Evolutionary conservation across 2,888 invertebrate genomes (phyloP), one percentile per base, ranked within the genome.

Genomic region (Congeria kusceri): DNA sequence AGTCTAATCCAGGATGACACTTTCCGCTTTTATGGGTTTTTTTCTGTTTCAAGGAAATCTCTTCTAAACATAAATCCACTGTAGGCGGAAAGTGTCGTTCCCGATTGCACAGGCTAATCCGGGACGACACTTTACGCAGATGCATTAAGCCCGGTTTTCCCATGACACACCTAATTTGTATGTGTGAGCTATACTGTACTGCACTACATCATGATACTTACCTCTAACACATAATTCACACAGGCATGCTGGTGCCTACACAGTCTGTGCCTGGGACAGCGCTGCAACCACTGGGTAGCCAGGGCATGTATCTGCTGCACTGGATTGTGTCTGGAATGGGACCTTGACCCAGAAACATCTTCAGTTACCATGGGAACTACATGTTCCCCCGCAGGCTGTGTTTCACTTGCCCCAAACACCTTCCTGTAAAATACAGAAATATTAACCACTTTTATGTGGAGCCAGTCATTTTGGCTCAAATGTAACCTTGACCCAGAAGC

Each of bases 231-330:
- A 75, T 89, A 88, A 76, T 84, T 78, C 3, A 83, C 61, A 84
- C 90, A 90, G 56, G 88, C 81, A 74, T 85, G 61, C 32, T 72
- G 65, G 69, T 90, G 90, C 62, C 75, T 82, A 76, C 90, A 90
- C 7, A 83, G 64, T 0, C 15, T 20, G 71, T 90, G 90, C 39
- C 80, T 81, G 0, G 87, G 84, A 69, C 80, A 76, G 3, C 65
- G 32, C 59, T 86, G 75, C 39, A 85, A 25, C 80, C 79, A 83
- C 18, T 28, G 39, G 18, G 76, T 49, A 1, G 73, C 74, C 9
- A 1, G 9, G 53, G 53, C 53, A 1, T 7, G 9, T 25, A 53
- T 53, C 3, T 53, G 20, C 53, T 23, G 25, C 23, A 25, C 53
- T 53, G 53, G 7, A 53, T 53, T 20, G 53, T 2, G 20, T 11